Evolutionary conservation across 2,113 vertebrate species (phyloP).

Genomic region (Mobula hypostoma): DNA sequence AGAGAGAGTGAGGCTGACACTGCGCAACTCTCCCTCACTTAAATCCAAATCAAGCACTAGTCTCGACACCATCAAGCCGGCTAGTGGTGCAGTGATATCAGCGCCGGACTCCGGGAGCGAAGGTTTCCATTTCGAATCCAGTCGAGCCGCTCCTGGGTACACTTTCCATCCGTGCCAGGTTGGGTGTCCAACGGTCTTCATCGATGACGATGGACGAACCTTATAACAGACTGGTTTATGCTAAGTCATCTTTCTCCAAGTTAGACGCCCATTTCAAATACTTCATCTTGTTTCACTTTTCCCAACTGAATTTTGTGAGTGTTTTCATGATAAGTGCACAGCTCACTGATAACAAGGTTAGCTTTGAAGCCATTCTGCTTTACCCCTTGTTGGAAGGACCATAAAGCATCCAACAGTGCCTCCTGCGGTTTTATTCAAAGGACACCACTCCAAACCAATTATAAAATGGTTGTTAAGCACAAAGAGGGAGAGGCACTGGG

Average conservation of each 20-base stretch:
- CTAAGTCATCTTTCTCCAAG: background rate
- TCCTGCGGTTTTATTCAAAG: constrained; percentile 8
- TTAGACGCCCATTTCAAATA: background rate
- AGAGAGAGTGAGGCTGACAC: too few species aligned
- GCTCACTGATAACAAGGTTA: background rate
- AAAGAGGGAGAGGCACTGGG: background rate
- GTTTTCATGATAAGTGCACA: background rate
- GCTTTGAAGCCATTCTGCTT: background rate
- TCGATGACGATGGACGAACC: too few species aligned
- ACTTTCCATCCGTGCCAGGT: too few species aligned
- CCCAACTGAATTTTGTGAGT: background rate
- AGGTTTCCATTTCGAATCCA: too few species aligned
- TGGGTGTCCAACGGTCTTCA: too few species aligned
- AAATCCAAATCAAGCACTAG: too few species aligned
- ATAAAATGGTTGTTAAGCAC: background rate
- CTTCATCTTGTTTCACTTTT: background rate
- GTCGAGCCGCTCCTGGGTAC: too few species aligned
- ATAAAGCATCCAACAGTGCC: background rate
- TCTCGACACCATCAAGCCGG: too few species aligned
- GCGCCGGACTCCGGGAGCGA: too few species aligned
- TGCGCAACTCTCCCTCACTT: too few species aligned
- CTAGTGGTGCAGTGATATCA: too few species aligned
- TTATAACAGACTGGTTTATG: background rate
- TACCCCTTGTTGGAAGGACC: background rate
- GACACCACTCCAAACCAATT: background rate